phyloP scores from a whole-genome alignment of 2,113 vertebrate genomes.

The Osmerus mordax region DNA sequence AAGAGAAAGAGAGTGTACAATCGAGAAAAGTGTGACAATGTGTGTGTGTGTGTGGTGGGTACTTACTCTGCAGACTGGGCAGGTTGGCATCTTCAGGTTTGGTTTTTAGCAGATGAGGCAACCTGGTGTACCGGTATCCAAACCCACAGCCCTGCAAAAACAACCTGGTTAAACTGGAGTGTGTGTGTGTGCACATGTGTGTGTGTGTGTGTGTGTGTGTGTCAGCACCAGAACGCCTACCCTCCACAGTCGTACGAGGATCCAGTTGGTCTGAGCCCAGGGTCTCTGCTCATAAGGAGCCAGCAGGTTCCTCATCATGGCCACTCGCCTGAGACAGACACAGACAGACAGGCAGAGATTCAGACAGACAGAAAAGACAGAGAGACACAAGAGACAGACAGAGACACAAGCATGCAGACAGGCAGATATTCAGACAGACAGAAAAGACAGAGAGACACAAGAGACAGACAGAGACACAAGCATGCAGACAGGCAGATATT shows the following conservation, averaged over 20 bases:
- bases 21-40: neutral
- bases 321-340: constrained; percentile 75
- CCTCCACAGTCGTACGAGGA: constrained; percentile 95
- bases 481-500: too few species aligned
- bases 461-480: constrained; percentile 14
- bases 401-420: too few species aligned
- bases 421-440: too few species aligned
- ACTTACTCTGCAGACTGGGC: constrained; percentile 81
- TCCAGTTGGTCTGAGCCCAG: constrained; percentile 99
- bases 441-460: too few species aligned
- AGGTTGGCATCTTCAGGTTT: constrained; percentile 96
- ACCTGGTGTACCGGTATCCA: constrained; percentile 26
- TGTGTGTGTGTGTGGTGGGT: constrained; percentile 7
- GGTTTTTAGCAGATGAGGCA: constrained; percentile 94
- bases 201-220: constrained; percentile 3
- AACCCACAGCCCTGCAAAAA: constrained; percentile 3
- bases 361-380: too few species aligned
- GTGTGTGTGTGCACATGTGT: neutral
- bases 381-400: too few species aligned
- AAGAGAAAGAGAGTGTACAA: too few species aligned
- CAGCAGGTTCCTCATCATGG: constrained; percentile 95
- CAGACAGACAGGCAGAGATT: too few species aligned
- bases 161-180: neutral
- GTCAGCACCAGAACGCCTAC: constrained; percentile 59
- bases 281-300: constrained; percentile 97